Conservation (phyloP, 2,888 invertebrate species). For the Hypercompe scribonia region DNA sequence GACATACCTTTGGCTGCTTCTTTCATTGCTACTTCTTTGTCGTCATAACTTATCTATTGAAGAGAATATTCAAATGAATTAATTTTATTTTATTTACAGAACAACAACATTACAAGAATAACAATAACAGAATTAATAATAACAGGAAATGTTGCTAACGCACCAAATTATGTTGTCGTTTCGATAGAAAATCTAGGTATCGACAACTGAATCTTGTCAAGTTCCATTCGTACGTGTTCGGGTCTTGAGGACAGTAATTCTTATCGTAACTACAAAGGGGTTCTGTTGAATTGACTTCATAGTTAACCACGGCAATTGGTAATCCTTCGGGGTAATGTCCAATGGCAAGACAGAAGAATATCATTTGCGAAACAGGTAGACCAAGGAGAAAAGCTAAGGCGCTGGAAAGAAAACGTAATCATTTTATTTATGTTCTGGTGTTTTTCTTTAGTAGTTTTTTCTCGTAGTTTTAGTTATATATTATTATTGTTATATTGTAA, state of each 20-base stretch:
- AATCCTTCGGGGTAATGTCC: conserved; percentile 94
- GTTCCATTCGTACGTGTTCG: conserved; percentile 81
- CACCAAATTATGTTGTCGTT: conserved; percentile 89
- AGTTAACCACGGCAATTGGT: conserved; percentile 92
- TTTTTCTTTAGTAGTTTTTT: neutral
- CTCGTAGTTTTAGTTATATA: neutral
- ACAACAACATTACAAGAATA: no score
- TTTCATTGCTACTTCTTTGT: conserved; percentile 87
- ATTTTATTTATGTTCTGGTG: neutral
- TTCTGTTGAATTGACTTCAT: conserved; percentile 87
- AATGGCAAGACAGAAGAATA: conserved; percentile 95
- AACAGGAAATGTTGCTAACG: conserved; percentile 2
- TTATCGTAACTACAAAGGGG: conserved; percentile 80
- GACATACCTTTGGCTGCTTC: conserved; percentile 90
- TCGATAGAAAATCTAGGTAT: conserved; percentile 90
- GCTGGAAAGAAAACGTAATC: conserved; percentile 68
- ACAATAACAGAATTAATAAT: no score
- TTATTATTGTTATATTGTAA: neutral
- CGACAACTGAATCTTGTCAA: conserved; percentile 91
- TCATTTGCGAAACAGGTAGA: conserved; percentile 94
- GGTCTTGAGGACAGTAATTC: conserved; percentile 83
- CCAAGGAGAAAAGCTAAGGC: conserved; percentile 94
- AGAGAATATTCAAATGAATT: neutral
- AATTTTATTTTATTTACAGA: no score
- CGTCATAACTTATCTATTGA: conserved; percentile 83